These are phyloP conservation scores for Pocillopora damicornis DNA, from an alignment of 64 coral and sea anemone genomes.

Conservation along the genomic window DNA sequence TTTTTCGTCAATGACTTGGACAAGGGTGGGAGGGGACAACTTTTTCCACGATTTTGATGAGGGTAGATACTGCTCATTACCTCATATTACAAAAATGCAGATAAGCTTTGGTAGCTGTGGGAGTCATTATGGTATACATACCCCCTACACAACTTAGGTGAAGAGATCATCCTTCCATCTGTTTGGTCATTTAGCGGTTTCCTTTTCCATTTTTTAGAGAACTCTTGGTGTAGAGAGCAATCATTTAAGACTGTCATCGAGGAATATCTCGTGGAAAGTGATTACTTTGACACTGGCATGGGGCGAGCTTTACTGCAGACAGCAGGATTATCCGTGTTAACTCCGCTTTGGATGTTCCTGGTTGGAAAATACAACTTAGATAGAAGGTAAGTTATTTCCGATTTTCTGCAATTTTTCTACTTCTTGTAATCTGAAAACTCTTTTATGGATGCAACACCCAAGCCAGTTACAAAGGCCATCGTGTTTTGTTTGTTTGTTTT, in stretches of 20 bases:
- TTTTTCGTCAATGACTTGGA: too few relatives aligned
- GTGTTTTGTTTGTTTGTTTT: neutral
- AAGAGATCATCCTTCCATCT: neutral
- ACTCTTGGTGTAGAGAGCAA: constrained; percentile 9
- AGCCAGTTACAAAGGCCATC: neutral
- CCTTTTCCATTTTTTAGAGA: neutral
- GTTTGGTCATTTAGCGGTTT: neutral
- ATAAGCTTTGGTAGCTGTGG: too few relatives aligned
- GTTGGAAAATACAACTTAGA: constrained; percentile 32
- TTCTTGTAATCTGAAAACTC: neutral
- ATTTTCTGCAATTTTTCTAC: neutral
- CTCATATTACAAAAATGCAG: too few relatives aligned
- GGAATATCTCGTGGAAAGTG: neutral
- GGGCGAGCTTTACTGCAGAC: neutral
- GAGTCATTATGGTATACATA: too few relatives aligned
- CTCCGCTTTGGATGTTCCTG: constrained; percentile 14
- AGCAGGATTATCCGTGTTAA: neutral
- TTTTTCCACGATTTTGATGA: too few relatives aligned
- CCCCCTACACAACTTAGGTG: too few relatives aligned
- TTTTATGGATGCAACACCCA: too few relatives aligned
- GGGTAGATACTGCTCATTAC: too few relatives aligned
- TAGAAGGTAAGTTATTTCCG: neutral
- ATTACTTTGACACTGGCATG: neutral
- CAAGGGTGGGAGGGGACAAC: too few relatives aligned
- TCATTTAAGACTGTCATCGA: constrained; percentile 5